phyloP scores from a whole-genome alignment of 2,797 vertebrate species.

The Melanotaenia nigrans region DNA sequence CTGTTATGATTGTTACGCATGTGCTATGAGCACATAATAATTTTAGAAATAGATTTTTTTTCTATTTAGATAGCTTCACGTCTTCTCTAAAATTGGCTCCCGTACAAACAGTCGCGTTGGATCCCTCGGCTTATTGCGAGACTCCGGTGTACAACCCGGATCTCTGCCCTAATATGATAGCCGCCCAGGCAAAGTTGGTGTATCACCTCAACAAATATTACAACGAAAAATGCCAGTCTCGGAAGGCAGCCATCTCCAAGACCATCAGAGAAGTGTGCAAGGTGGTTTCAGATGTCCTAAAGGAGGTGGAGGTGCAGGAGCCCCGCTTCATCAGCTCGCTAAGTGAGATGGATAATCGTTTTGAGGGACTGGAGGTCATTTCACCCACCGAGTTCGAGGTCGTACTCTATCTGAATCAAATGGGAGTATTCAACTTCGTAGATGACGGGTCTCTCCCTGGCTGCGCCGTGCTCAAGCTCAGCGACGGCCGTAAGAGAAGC shows the following conservation, averaged over 20 bases:
- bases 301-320: constrained; percentile 99
- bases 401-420: constrained; percentile 99
- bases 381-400: constrained; percentile 98
- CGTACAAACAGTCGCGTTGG: constrained; percentile 98
- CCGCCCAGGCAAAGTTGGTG: constrained; percentile 99
- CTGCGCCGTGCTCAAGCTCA: constrained; percentile 98
- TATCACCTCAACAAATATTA: constrained; percentile 99
- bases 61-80: constrained; percentile 78
- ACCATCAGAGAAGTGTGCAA: constrained; percentile 99
- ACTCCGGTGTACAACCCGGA: constrained; percentile 99
- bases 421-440: constrained; percentile 99
- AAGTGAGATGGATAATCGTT: constrained; percentile 98
- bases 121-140: constrained; percentile 99
- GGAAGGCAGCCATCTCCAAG: constrained; percentile 98
- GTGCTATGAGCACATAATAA: constrained; percentile 78
- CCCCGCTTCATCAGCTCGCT: constrained; percentile 99
- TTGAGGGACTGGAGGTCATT: constrained; percentile 98
- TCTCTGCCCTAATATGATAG: constrained; percentile 99
- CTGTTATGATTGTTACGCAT: constrained; percentile 64
- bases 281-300: constrained; percentile 98
- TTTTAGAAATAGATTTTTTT: constrained; percentile 72
- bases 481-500: constrained; percentile 98
- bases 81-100: constrained; percentile 99
- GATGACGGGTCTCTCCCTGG: constrained; percentile 98
- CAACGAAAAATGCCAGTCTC: constrained; percentile 98